phyloP scores from a whole-genome alignment of 2,888 invertebrate genomes.

The Arctia plantaginis region DNA sequence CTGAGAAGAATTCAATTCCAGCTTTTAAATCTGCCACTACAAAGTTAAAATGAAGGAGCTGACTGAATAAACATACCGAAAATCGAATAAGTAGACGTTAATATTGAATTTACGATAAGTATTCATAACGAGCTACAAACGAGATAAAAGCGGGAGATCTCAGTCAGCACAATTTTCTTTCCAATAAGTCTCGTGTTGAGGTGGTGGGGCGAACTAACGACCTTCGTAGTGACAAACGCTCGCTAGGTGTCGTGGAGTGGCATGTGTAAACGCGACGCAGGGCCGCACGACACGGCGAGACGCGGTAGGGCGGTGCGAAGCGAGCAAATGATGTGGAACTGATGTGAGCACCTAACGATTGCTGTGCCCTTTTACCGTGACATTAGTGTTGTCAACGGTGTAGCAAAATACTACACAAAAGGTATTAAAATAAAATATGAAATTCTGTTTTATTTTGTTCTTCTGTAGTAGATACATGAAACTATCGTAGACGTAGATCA shows the following conservation, averaged over 20 bases:
- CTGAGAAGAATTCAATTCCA: neutral
- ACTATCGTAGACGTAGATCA: neutral
- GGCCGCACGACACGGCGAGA: constrained; percentile 36
- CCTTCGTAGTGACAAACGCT: constrained; percentile 61
- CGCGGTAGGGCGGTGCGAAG: constrained; percentile 29
- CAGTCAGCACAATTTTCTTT: constrained; percentile 73
- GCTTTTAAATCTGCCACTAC: neutral
- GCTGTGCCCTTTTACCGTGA: constrained; percentile 66
- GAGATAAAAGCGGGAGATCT: constrained; percentile 58
- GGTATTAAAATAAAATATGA: neutral
- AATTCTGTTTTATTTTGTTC: neutral
- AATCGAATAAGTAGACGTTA: constrained; percentile 11
- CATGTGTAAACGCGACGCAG: constrained; percentile 67
- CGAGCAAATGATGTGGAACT: constrained; percentile 74
- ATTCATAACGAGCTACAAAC: constrained; percentile 56
- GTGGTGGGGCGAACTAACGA: constrained; percentile 64
- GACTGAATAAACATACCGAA: constrained; percentile 16
- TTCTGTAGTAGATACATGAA: neutral
- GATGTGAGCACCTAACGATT: constrained; percentile 75
- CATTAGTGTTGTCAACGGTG: constrained; percentile 17
- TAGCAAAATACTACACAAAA: neutral
- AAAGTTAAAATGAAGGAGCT: neutral
- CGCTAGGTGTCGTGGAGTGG: constrained; percentile 58
- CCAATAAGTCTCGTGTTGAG: constrained; percentile 65
- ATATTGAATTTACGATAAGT: constrained; percentile 22